A percentile compares a stretch with the other conserved stretches of the same genome.
These are phyloP conservation scores for Drosophila suboccidentalis DNA, from an alignment of 2,888 invertebrate species.

Conservation along the genomic window DNA sequence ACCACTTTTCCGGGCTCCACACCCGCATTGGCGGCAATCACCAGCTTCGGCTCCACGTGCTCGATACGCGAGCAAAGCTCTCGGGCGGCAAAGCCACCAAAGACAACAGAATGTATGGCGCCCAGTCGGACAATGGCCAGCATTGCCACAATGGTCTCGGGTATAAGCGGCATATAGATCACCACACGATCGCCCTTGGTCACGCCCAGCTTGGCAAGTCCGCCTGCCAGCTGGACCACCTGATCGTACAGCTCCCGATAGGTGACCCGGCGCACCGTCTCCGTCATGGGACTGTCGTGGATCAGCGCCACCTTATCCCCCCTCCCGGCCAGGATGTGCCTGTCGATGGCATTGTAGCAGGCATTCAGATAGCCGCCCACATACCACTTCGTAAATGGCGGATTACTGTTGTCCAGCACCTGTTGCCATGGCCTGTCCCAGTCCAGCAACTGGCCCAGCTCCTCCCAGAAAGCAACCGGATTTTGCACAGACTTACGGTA, in stretches of 20 bases:
- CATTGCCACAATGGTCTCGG: slow-evolving; percentile 95
- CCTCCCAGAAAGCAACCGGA: slow-evolving; percentile 95
- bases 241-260: slow-evolving; percentile 93
- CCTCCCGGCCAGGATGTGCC: slow-evolving; percentile 93
- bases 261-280: slow-evolving; percentile 91
- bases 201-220: slow-evolving; percentile 92
- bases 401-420: slow-evolving; percentile 93
- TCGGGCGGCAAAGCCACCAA: slow-evolving; percentile 96
- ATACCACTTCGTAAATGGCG: slow-evolving; percentile 96
- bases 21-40: slow-evolving; percentile 96
- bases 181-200: slow-evolving; percentile 93
- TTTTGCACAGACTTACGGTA: slow-evolving; percentile 90
- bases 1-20: slow-evolving; percentile 95
- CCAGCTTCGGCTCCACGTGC: slow-evolving; percentile 94
- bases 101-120: slow-evolving; percentile 97
- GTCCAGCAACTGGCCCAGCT: slow-evolving; percentile 90
- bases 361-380: slow-evolving; percentile 95
- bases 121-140: slow-evolving; percentile 94
- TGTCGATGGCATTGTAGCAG: slow-evolving; percentile 96
- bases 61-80: slow-evolving; percentile 94
- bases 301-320: slow-evolving; percentile 93
- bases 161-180: slow-evolving; percentile 98
- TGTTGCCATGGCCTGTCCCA: slow-evolving; percentile 95
- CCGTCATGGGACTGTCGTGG: slow-evolving; percentile 95
- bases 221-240: slow-evolving; percentile 90